A percentile compares a stretch with the other conserved stretches of the same genome.
Conservation (phyloP, 2,888 invertebrate genomes). For the Sesia apiformis region DNA sequence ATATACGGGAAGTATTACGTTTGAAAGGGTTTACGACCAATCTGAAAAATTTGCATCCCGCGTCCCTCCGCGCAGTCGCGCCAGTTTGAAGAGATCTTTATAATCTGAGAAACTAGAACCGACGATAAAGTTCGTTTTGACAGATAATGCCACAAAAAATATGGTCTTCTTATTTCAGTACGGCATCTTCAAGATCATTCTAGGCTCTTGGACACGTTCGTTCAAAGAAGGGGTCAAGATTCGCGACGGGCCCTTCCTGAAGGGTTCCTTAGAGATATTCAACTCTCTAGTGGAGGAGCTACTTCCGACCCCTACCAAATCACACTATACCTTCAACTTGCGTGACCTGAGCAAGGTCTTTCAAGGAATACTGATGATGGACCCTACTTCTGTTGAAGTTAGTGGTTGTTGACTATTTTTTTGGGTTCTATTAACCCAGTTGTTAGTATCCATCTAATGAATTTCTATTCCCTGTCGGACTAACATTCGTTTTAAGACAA, state of each 20-base stretch:
- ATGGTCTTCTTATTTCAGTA: conserved; percentile 30
- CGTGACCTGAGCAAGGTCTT: conserved; percentile 90
- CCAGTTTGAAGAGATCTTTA: too few species aligned
- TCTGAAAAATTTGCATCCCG: too few species aligned
- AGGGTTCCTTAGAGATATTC: conserved; percentile 80
- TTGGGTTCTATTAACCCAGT: too few species aligned
- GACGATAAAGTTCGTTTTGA: too few species aligned
- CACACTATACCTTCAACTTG: conserved; percentile 93
- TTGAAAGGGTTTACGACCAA: too few species aligned
- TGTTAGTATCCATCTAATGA: too few species aligned
- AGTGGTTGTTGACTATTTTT: conserved; percentile 5
- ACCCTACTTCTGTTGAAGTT: conserved; percentile 77
- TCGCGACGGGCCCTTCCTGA: conserved; percentile 69
- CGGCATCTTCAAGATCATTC: conserved; percentile 79
- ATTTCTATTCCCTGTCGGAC: too few species aligned
- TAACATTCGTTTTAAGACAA: too few species aligned
- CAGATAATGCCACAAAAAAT: too few species aligned
- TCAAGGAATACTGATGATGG: conserved; percentile 84
- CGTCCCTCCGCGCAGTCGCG: too few species aligned
- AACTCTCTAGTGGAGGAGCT: conserved; percentile 78
- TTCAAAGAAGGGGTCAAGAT: conserved; percentile 32
- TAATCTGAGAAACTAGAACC: too few species aligned
- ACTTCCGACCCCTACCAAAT: conserved; percentile 90
- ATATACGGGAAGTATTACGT: too few species aligned
- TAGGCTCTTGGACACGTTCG: conserved; percentile 78